Conservation (phyloP, 2,888 invertebrate species). For the Balanococcus diminutus region DNA sequence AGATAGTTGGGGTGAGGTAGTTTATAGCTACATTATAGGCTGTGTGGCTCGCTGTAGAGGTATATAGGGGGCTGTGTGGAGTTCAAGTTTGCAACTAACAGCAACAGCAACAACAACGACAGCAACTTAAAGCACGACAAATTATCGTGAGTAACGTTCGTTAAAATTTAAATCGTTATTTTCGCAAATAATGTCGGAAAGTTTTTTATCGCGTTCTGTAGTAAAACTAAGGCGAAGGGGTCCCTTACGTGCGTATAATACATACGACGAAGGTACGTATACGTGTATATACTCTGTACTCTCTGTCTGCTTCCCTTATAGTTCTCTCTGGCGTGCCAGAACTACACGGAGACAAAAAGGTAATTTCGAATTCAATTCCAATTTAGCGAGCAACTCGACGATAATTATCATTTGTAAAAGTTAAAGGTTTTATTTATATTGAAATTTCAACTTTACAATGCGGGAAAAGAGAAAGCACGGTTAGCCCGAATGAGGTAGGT, state of each 20-base stretch:
- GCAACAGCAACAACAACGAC: background rate
- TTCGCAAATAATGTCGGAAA: conserved; percentile 30
- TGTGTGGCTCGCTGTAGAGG: background rate
- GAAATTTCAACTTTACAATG: conserved; percentile 28
- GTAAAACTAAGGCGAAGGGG: background rate
- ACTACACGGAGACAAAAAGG: conserved; percentile 6
- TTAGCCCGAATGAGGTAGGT: background rate
- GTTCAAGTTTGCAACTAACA: background rate
- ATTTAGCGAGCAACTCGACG: conserved; percentile 30
- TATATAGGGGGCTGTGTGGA: background rate
- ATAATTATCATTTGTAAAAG: conserved; percentile 38
- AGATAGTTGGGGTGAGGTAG: background rate
- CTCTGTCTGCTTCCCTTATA: background rate
- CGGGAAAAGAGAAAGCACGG: background rate
- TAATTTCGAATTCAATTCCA: conserved; percentile 42
- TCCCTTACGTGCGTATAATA: background rate
- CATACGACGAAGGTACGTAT: background rate
- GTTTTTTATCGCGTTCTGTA: conserved; percentile 19
- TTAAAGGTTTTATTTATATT: conserved; percentile 42
- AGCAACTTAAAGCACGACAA: background rate
- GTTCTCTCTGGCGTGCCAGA: background rate
- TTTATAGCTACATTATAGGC: background rate
- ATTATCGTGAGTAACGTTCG: conserved; percentile 38
- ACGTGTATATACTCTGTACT: background rate
- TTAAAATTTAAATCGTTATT: conserved; percentile 36